Evolutionary conservation across 2,113 vertebrate genomes (phyloP), one percentile per base, ranked within the genome.

Genomic region (Panthera tigris): DNA sequence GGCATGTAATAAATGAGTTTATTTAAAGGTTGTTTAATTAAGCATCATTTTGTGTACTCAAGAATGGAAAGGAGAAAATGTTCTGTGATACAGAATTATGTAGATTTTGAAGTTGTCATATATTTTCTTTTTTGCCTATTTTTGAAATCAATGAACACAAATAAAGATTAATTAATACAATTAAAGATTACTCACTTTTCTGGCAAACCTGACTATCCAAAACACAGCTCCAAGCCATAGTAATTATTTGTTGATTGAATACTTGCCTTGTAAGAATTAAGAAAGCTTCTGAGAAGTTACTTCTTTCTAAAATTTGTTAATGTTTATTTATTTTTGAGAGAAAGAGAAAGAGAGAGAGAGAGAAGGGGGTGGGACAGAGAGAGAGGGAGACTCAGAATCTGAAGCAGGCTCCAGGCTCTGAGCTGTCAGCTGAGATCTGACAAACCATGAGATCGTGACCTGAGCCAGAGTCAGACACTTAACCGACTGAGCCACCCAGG

Each of bases 81-180:
- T 81, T 71, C 83, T n/a, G 41, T 78, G 84, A 39, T 89, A 25
- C 14, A 50, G 31, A 50, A 66, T 66, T 76, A 41, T 8, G 5
- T 23, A 80, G 48, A 29, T 68, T 74, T 90, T 88, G 66, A 91
- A 80, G 27, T 76, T 73, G 5, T 50, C n/a, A 87, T 45, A 36
- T 48, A 36, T n/a, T 90, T 91, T 89, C 21, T 39, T 57, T 85
- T 89, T 63, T 66, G 39, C 31, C 78, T 52, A 36, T 25, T 93
- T 87, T 96, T 90, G 18, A 69, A 87, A 79, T 39, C 45, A 15
- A 18, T 69, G n/a, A 83, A 92, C 61, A 84, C 33, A 96, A 91
- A 65, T 80, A 73, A 90, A 92, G 25, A 52, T 68, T 55, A 76
- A 76, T 76, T 76, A 73, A 92, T 61, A 80, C 41, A 96, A 82